Conservation (phyloP, 2,888 invertebrate genomes). For the Suillia variegata region DNA sequence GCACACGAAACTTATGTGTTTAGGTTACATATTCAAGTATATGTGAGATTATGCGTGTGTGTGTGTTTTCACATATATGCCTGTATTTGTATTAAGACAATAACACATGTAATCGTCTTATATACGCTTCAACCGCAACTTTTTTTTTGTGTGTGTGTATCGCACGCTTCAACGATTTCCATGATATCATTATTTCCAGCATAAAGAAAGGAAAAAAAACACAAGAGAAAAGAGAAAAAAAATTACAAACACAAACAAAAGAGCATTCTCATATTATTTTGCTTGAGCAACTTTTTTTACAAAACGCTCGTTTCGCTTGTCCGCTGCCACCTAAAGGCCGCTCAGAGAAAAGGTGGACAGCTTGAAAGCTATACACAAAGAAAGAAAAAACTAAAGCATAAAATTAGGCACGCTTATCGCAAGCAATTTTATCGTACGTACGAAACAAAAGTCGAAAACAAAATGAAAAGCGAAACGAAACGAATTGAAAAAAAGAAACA, state of each 20-base stretch:
- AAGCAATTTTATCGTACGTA: no score
- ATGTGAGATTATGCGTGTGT: not conserved
- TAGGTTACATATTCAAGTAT: not conserved
- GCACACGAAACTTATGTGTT: not conserved
- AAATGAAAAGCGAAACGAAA: no score
- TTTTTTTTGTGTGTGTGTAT: not conserved
- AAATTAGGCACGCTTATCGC: no score
- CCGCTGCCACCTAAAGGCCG: no score
- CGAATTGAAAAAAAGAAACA: no score
- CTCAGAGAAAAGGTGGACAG: no score
- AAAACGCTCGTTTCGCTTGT: no score
- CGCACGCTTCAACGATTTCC: constrained; percentile 1
- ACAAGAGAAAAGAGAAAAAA: not conserved
- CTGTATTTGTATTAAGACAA: not conserved
- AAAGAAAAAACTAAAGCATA: no score
- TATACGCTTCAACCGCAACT: not conserved
- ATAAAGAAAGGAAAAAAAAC: not conserved
- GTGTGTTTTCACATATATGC: not conserved
- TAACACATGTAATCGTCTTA: not conserved
- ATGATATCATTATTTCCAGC: not conserved
- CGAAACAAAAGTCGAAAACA: no score
- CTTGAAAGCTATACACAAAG: no score
- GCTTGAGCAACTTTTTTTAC: not conserved
- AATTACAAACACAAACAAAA: not conserved
- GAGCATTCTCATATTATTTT: not conserved